Percentiles rank a stretch among this genome's conserved stretches.
Conservation (phyloP, 2,113 vertebrate species). For the Lophius piscatorius region DNA sequence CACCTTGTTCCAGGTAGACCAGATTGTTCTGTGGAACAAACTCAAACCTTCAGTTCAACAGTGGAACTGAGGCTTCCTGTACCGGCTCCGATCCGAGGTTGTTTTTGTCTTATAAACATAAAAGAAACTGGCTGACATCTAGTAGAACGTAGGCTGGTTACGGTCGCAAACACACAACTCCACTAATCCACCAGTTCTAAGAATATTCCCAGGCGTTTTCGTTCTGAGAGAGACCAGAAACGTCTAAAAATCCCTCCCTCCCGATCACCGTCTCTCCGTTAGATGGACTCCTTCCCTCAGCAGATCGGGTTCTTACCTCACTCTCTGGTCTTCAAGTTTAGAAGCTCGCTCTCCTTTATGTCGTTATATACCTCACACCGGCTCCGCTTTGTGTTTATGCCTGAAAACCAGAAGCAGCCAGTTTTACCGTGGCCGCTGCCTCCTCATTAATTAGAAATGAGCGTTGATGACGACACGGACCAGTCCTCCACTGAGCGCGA, state of each 20-base stretch:
- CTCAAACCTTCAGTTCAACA: no score
- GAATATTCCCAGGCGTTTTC: background rate
- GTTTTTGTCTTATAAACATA: background rate
- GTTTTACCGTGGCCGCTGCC: conserved; percentile 75
- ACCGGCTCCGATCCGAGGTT: background rate
- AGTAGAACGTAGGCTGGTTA: no score
- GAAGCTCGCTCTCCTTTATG: conserved; percentile 72
- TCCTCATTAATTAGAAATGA: conserved; percentile 76
- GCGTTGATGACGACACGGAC: conserved; percentile 42
- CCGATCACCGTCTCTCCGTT: conserved; percentile 9
- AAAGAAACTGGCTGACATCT: conserved; percentile 24
- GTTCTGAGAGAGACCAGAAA: background rate
- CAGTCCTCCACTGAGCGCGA: conserved; percentile 33
- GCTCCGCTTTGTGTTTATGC: conserved; percentile 81
- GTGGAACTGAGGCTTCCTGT: no score
- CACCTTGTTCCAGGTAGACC: background rate
- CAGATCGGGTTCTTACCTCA: conserved; percentile 69
- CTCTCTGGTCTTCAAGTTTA: conserved; percentile 77
- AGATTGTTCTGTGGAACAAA: background rate
- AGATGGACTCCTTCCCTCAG: background rate
- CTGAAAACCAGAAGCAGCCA: conserved; percentile 85
- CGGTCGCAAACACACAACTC: background rate
- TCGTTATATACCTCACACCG: conserved; percentile 58
- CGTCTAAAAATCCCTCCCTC: conserved; percentile 12
- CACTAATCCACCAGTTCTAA: conserved; percentile 1